These are phyloP conservation scores for Melipona beecheii DNA, from an alignment of 2,888 invertebrate genomes.

Conservation along the genomic window DNA sequence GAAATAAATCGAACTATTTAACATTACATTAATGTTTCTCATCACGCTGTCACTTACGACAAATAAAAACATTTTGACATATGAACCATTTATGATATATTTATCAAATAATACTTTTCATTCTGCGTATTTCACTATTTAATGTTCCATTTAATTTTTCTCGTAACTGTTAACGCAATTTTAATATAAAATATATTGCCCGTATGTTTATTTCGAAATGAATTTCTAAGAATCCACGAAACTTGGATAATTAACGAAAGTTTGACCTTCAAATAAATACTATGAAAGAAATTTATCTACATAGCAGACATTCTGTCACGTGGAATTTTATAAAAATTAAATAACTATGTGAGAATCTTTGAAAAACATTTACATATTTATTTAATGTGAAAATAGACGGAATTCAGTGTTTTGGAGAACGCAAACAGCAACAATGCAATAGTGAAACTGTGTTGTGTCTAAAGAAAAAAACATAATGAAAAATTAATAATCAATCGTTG, in stretches of 20 bases:
- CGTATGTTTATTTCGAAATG: slow-evolving; percentile 6
- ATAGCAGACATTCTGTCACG: not conserved
- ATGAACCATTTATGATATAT: not conserved
- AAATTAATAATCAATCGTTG: not conserved
- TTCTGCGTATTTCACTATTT: too few species aligned
- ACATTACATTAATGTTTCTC: not conserved
- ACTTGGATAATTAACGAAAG: slow-evolving; percentile 5
- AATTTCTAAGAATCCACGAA: slow-evolving; percentile 12
- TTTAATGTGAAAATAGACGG: not conserved
- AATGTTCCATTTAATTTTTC: not conserved
- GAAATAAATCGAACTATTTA: not conserved
- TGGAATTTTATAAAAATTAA: not conserved
- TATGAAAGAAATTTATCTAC: not conserved
- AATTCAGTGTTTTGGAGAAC: not conserved
- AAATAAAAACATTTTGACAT: not conserved
- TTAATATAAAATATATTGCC: not conserved
- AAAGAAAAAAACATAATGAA: not conserved
- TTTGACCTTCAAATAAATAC: not conserved
- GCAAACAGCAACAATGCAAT: not conserved
- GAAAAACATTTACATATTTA: not conserved
- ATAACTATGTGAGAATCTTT: not conserved
- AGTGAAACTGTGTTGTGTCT: not conserved
- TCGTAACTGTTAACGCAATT: not conserved
- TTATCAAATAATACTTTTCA: not conserved
- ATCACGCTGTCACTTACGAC: not conserved